Percentiles rank a stretch among this genome's conserved stretches.
Evolutionary conservation across 2,797 vertebrate species (phyloP).

Genomic region (Corythornis leucogaster): DNA sequence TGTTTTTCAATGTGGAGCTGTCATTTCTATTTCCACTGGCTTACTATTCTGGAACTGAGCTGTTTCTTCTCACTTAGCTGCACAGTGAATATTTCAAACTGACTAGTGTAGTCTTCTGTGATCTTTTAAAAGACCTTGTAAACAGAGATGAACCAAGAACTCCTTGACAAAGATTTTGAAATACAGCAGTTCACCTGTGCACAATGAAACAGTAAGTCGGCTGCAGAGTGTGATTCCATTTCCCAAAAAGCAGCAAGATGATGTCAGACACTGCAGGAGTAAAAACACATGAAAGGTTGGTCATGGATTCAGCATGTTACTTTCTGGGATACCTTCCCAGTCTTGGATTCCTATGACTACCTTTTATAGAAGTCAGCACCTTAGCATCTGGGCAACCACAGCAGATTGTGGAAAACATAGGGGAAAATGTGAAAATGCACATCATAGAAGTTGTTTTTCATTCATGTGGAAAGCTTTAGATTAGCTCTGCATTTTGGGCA

Average conservation of each 20-base stretch:
- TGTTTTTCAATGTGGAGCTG: background rate
- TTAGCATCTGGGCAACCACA: background rate
- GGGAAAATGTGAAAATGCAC: background rate
- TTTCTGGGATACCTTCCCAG: background rate
- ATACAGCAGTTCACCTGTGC: slow-evolving; percentile 79
- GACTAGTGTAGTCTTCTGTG: background rate
- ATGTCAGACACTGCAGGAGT: background rate
- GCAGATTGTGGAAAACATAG: background rate
- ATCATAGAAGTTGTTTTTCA: background rate
- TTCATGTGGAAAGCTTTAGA: background rate
- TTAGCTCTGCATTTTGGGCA: background rate
- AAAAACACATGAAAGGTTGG: background rate
- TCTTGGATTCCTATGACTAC: background rate
- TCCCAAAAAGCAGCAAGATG: background rate
- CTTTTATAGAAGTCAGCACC: background rate
- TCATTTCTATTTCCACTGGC: background rate
- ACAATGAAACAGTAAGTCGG: slow-evolving; percentile 78
- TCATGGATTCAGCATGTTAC: background rate
- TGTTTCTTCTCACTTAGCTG: background rate
- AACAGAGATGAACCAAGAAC: background rate
- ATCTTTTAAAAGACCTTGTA: background rate
- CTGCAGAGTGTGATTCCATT: background rate
- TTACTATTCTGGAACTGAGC: background rate
- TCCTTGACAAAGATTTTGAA: slow-evolving; percentile 77
- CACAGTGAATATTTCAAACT: background rate